A percentile compares a stretch with the other conserved stretches of the same genome.
phyloP scores from a whole-genome alignment of 2,888 invertebrate genomes.

The Nasonia oneida region DNA sequence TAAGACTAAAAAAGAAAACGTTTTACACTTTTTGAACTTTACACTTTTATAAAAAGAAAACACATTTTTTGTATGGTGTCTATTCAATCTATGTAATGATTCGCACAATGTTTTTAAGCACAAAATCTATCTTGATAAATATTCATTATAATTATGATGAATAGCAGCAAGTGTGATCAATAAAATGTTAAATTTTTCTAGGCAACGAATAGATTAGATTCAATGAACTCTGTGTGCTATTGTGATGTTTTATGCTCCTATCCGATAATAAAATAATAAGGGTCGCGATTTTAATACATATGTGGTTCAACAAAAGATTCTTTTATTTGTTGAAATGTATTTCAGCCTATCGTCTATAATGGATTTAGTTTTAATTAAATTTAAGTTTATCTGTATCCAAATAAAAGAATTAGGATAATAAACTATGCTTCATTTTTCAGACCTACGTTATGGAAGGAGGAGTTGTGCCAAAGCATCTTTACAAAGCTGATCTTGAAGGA shows the following conservation, averaged over 20 bases:
- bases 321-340: background rate
- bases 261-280: constrained; percentile 29
- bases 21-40: constrained; percentile 31
- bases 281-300: constrained; percentile 9
- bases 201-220: background rate
- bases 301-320: background rate
- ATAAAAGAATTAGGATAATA: background rate
- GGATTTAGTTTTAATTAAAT: background rate
- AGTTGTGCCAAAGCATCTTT: constrained; percentile 92
- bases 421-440: constrained; percentile 74
- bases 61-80: constrained; percentile 53
- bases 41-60: constrained; percentile 36
- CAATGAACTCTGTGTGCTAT: constrained; percentile 41
- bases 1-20: constrained; percentile 68
- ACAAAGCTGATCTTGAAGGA: constrained; percentile 81
- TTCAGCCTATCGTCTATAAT: background rate
- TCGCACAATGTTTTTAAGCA: constrained; percentile 54
- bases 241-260: constrained; percentile 57
- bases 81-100: constrained; percentile 45
- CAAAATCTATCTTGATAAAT: constrained; percentile 30
- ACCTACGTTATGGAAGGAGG: constrained; percentile 92
- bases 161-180: background rate
- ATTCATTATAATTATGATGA: background rate
- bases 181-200: constrained; percentile 31
- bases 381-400: background rate